These are phyloP conservation scores for Stratiomys singularior DNA, from an alignment of 2,888 invertebrate genomes.

Conservation along the genomic window DNA sequence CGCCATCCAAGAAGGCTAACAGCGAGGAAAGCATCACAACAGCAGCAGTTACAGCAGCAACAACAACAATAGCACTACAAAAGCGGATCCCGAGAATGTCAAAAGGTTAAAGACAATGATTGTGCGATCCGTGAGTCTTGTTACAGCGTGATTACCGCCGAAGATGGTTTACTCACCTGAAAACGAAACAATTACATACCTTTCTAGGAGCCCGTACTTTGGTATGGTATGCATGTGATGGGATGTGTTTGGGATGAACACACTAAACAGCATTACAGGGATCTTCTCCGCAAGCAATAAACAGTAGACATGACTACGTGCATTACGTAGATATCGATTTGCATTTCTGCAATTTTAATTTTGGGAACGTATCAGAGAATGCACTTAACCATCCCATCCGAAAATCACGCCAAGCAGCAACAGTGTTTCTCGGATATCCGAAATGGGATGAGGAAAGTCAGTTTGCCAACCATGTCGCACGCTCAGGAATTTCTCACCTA, in stretches of 20 bases:
- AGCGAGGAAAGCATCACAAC: constrained; percentile 8
- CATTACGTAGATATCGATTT: constrained; percentile 43
- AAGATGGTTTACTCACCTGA: constrained; percentile 44
- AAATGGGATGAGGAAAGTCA: not conserved
- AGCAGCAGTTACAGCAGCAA: too few species aligned
- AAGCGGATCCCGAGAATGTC: constrained; percentile 40
- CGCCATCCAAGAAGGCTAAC: not conserved
- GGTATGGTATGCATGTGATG: not conserved
- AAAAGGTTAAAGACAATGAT: constrained; percentile 49
- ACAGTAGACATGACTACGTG: constrained; percentile 25
- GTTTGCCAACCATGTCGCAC: not conserved
- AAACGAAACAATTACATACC: constrained; percentile 44
- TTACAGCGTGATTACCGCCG: constrained; percentile 44
- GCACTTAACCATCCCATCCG: constrained; percentile 48
- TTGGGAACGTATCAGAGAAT: constrained; percentile 48
- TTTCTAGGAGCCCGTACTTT: constrained; percentile 6
- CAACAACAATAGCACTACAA: constrained; percentile 9
- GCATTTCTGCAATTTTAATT: constrained; percentile 52
- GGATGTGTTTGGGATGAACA: not conserved
- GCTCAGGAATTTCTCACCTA: not conserved
- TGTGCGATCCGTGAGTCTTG: constrained; percentile 46
- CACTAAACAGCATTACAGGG: constrained; percentile 2
- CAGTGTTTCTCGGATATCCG: not conserved
- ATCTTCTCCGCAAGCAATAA: constrained; percentile 5
- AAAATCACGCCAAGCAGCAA: constrained; percentile 26